These are phyloP conservation scores for Molossus molossus DNA, from an alignment of 2,797 vertebrate species.

Conservation along the genomic window DNA sequence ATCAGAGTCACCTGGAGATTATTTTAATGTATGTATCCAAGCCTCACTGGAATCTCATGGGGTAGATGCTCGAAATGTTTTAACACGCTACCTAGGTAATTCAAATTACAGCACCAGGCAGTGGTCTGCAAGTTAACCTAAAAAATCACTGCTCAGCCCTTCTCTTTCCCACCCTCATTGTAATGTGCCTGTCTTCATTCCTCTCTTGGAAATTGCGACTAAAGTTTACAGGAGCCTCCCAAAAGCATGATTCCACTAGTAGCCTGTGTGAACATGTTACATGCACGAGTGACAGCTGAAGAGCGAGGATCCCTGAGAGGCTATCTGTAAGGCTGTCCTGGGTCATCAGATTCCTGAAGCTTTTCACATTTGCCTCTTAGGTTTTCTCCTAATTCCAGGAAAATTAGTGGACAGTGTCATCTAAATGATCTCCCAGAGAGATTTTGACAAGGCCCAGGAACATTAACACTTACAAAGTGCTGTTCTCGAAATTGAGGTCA, in stretches of 20 bases:
- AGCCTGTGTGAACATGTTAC: neutral
- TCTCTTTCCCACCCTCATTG: neutral
- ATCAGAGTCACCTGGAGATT: neutral
- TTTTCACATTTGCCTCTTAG: neutral
- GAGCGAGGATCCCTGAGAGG: neutral
- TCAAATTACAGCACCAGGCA: neutral
- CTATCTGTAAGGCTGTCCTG: neutral
- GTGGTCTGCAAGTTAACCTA: neutral
- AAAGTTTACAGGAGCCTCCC: constrained; percentile 29
- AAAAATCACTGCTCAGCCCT: neutral
- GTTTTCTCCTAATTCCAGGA: constrained; percentile 45
- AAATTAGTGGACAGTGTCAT: constrained; percentile 6
- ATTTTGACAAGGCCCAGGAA: constrained; percentile 41
- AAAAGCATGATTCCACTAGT: neutral
- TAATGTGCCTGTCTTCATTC: constrained; percentile 17
- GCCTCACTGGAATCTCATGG: neutral
- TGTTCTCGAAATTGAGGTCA: constrained; percentile 5
- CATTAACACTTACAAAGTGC: constrained; percentile 46
- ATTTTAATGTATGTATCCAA: neutral
- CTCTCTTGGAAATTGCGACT: neutral
- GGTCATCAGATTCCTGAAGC: neutral
- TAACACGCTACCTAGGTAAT: neutral
- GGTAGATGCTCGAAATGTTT: constrained; percentile 55
- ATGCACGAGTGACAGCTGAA: neutral
- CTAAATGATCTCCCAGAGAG: constrained; percentile 59